Evolutionary conservation across 2,113 vertebrate genomes (phyloP).

Genomic region (Pelobates fuscus): DNA sequence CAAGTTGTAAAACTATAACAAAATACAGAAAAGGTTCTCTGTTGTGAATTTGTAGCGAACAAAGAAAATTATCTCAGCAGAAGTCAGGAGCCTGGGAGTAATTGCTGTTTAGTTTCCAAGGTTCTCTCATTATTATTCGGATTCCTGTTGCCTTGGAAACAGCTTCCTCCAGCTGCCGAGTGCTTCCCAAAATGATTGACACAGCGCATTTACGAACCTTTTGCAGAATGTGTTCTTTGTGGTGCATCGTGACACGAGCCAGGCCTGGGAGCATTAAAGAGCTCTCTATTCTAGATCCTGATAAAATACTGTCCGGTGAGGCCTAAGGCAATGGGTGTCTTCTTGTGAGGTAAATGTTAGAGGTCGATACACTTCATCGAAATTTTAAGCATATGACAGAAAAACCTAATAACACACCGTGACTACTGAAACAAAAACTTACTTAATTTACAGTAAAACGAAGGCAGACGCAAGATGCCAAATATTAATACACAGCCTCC

Average conservation of each 20-base stretch:
- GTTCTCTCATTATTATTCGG: conserved; percentile 44
- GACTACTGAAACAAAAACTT: too few species aligned
- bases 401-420: too few species aligned
- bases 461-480: too few species aligned
- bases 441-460: too few species aligned
- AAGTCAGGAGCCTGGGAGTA: conserved; percentile 29
- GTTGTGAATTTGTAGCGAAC: conserved; percentile 21
- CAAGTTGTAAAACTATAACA: conserved; percentile 4
- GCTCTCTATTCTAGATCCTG: too few species aligned
- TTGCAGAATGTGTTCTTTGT: conserved; percentile 5
- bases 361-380: background rate
- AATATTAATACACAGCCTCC: too few species aligned
- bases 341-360: background rate
- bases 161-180: conserved; percentile 51
- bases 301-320: background rate
- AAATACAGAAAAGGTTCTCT: conserved; percentile 30
- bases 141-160: conserved; percentile 59
- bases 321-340: background rate
- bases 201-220: conserved; percentile 46
- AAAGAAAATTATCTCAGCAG: conserved; percentile 41
- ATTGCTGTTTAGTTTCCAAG: conserved; percentile 47
- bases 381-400: too few species aligned
- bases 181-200: conserved; percentile 42
- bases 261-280: background rate
- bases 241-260: too few species aligned